Conservation (phyloP, 2,113 vertebrate genomes). For the Lamprologus speciosus region DNA sequence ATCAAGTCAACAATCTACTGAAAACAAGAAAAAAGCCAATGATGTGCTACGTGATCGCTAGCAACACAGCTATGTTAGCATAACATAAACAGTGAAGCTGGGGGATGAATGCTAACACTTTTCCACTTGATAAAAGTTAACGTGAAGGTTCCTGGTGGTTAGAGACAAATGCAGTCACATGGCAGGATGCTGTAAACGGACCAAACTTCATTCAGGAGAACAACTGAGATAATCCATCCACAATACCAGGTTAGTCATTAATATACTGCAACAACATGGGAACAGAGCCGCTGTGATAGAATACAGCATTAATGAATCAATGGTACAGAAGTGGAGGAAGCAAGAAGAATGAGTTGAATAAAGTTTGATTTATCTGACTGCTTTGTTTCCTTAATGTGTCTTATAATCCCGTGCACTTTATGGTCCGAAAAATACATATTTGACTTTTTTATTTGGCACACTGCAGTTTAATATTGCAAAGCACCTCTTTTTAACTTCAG, state of each 20-base stretch:
- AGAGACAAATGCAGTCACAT: rapidly evolving
- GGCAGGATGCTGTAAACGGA: no score
- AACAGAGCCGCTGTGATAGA: rapidly evolving
- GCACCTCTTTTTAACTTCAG: rapidly evolving
- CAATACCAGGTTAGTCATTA: rapidly evolving
- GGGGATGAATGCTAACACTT: no score
- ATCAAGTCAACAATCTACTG: no score
- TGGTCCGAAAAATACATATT: rapidly evolving
- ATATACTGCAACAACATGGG: rapidly evolving
- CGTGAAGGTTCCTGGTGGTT: no score
- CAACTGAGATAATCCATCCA: not conserved
- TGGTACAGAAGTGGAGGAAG: not conserved
- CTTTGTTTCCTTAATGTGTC: rapidly evolving
- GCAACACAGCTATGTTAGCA: no score
- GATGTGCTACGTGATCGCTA: no score
- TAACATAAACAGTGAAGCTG: no score
- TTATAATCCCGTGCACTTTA: rapidly evolving
- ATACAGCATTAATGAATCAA: not conserved
- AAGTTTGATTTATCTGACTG: rapidly evolving
- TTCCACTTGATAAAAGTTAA: no score
- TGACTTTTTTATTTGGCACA: rapidly evolving
- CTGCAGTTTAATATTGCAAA: rapidly evolving
- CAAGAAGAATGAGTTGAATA: rapidly evolving
- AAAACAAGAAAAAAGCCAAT: no score
- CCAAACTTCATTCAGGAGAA: not conserved